Percentiles rank a stretch among this genome's conserved stretches.
Conservation (phyloP, 92 coral and sea anemone genomes). For the Palythoa heliodiscus region DNA sequence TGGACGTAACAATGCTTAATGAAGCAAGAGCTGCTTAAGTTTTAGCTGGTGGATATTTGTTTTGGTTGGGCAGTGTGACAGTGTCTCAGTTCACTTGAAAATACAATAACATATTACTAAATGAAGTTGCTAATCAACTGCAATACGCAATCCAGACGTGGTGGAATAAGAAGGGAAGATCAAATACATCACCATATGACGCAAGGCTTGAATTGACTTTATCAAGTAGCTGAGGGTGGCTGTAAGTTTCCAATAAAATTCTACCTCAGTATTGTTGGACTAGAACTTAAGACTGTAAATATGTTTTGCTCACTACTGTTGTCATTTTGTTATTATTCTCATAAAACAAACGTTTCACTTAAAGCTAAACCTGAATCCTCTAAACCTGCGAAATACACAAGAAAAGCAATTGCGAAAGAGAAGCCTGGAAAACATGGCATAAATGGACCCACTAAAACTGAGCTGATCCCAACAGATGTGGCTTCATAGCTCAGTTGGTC, state of each 20-base stretch:
- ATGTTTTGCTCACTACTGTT: not conserved
- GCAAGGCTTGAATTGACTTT: slow-evolving; percentile 19
- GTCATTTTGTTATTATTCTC: slow-evolving; percentile 18
- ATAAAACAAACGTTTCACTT: not conserved
- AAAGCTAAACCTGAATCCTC: too few species aligned
- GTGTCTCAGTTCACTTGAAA: slow-evolving; percentile 9
- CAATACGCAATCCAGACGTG: slow-evolving; percentile 5
- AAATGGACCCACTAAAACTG: too few species aligned
- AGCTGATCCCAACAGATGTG: too few species aligned
- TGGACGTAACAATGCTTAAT: not conserved
- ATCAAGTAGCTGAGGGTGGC: slow-evolving; percentile 14
- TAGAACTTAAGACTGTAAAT: slow-evolving; percentile 18
- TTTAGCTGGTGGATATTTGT: slow-evolving; percentile 9
- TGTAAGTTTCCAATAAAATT: slow-evolving; percentile 3
- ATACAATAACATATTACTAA: slow-evolving; percentile 11
- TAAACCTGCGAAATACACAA: slow-evolving; percentile 15
- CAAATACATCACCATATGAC: slow-evolving; percentile 11
- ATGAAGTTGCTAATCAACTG: slow-evolving; percentile 6
- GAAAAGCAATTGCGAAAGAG: too few species aligned
- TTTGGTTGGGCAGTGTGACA: not conserved
- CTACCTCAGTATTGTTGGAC: slow-evolving; percentile 4
- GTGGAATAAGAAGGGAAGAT: not conserved
- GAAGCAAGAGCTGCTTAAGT: slow-evolving; percentile 8
- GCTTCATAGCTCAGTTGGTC: too few species aligned
- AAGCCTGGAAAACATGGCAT: too few species aligned